Conservation (phyloP, 2,888 invertebrate species). For the Drosophila quinaria region DNA sequence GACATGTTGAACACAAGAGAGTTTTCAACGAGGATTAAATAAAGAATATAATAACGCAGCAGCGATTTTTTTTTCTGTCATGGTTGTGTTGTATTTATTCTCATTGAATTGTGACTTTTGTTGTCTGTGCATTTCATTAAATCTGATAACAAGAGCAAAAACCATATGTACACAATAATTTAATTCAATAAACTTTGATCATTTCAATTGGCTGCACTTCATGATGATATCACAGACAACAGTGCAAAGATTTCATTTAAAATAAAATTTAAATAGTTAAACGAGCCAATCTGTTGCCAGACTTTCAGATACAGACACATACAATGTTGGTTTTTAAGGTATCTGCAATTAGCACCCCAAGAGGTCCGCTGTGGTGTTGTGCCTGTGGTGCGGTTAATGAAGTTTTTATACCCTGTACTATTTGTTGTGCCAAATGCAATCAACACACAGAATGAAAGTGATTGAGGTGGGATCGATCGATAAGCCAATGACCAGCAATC, state of each 20-base stretch:
- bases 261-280: constrained; percentile 28
- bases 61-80: background rate
- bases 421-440: constrained; percentile 14
- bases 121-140: constrained; percentile 77
- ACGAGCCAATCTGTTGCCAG: background rate
- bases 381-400: constrained; percentile 42
- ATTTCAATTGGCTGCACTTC: constrained; percentile 50
- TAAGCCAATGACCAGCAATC: constrained; percentile 52
- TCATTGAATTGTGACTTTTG: constrained; percentile 72
- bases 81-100: constrained; percentile 37
- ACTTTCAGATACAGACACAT: constrained; percentile 2
- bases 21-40: background rate
- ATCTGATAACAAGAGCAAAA: constrained; percentile 20
- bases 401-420: constrained; percentile 14
- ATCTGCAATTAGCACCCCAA: constrained; percentile 16
- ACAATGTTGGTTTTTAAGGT: constrained; percentile 1
- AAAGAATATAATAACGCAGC: background rate
- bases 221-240: constrained; percentile 30
- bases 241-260: constrained; percentile 17
- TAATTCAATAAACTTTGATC: constrained; percentile 47
- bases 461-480: constrained; percentile 23
- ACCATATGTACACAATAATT: constrained; percentile 32
- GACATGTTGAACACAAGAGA: background rate
- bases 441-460: constrained; percentile 52
- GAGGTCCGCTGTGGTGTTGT: constrained; percentile 30